Evolutionary conservation across 2,888 invertebrate genomes (phyloP).

Genomic region (Trichopria drosophilae): DNA sequence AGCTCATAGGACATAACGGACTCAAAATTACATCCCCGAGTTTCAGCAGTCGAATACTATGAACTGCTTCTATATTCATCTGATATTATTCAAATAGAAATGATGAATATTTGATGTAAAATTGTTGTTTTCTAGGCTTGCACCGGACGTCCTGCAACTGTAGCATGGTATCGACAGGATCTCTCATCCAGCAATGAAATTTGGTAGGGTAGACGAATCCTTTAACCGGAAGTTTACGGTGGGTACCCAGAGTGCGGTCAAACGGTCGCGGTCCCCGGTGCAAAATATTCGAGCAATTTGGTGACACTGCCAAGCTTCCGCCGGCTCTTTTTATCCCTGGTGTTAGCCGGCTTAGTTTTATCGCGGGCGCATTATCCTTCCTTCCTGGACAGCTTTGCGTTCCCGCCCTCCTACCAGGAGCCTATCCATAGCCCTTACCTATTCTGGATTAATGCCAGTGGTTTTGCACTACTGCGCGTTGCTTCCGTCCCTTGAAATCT

Average conservation of each 20-base stretch:
- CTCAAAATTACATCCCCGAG: too few species aligned
- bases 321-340: slow-evolving; percentile 48
- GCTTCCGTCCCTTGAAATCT: background rate
- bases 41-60: too few species aligned
- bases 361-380: slow-evolving; percentile 50
- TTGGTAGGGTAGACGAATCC: slow-evolving; percentile 40
- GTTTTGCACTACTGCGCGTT: slow-evolving; percentile 32
- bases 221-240: slow-evolving; percentile 50
- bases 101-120: too few species aligned
- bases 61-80: too few species aligned
- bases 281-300: slow-evolving; percentile 53
- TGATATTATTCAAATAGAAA: too few species aligned
- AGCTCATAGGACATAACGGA: too few species aligned
- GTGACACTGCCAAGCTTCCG: slow-evolving; percentile 50
- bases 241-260: slow-evolving; percentile 40
- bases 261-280: slow-evolving; percentile 26
- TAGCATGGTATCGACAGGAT: too few species aligned
- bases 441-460: slow-evolving; percentile 54
- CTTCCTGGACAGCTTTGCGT: slow-evolving; percentile 32
- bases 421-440: slow-evolving; percentile 40
- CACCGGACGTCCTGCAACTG: too few species aligned
- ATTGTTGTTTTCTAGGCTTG: too few species aligned
- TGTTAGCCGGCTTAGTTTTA: slow-evolving; percentile 55
- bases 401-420: slow-evolving; percentile 27
- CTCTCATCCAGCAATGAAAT: too few species aligned